phyloP scores from a whole-genome alignment of 2,113 vertebrate genomes.

The Galemys pyrenaicus region DNA sequence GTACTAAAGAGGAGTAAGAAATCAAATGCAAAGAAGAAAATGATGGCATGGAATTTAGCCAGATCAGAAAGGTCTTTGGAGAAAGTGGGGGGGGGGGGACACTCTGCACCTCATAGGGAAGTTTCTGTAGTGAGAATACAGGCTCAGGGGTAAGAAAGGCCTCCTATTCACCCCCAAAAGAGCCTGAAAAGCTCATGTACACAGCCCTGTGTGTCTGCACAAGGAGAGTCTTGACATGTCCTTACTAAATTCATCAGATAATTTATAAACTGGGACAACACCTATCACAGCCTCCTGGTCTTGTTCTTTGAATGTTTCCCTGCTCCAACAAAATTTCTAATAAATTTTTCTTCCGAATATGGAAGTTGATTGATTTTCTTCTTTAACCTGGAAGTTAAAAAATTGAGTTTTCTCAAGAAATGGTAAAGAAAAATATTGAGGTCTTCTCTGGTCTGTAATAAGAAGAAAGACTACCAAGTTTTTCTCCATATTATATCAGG shows the following conservation, averaged over 20 bases:
- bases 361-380: background rate
- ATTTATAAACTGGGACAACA: background rate
- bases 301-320: background rate
- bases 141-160: background rate
- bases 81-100: background rate
- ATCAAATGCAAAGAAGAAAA: background rate
- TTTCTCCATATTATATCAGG: rapidly evolving
- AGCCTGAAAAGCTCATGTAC: background rate
- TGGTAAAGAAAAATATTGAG: background rate
- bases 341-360: background rate
- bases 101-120: background rate
- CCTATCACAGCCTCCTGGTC: background rate
- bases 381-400: background rate
- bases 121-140: background rate
- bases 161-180: background rate
- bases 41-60: background rate
- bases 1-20: background rate
- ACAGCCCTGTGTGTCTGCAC: background rate
- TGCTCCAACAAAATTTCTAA: background rate
- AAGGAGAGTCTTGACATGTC: background rate
- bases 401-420: background rate
- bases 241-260: background rate
- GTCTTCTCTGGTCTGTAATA: background rate
- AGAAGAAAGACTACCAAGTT: background rate
- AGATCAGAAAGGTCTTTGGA: background rate